Evolutionary conservation across 2,888 invertebrate species (phyloP).

Genomic region (Teleiodes luculella): DNA sequence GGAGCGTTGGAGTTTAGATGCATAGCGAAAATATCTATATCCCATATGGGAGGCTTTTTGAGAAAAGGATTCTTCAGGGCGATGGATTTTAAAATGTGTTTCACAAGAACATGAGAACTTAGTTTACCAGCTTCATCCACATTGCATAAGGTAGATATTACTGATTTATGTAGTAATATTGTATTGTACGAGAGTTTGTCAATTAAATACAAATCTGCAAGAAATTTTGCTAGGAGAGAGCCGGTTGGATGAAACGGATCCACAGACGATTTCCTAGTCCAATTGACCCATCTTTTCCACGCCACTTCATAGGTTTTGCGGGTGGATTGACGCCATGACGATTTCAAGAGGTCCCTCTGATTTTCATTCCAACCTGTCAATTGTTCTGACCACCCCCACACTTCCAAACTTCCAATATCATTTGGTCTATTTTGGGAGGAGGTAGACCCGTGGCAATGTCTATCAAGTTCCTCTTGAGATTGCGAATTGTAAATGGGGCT

Average conservation of each 20-base stretch:
- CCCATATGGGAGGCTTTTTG: conserved; percentile 15
- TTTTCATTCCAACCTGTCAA: conserved; percentile 3
- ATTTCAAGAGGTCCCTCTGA: conserved; percentile 6
- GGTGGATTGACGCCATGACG: conserved; percentile 18
- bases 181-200: conserved; percentile 20
- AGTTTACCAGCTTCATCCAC: neutral
- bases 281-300: conserved; percentile 18
- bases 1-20: neutral
- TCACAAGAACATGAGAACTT: conserved; percentile 10
- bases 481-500: conserved; percentile 15
- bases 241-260: conserved; percentile 10
- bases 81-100: conserved; percentile 21
- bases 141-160: conserved; percentile 21
- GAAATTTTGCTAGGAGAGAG: conserved; percentile 15
- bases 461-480: conserved; percentile 14
- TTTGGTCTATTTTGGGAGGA: conserved; percentile 14
- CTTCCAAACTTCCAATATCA: conserved; percentile 21
- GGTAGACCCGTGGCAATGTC: conserved; percentile 16
- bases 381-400: conserved; percentile 17
- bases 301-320: conserved; percentile 19
- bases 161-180: conserved; percentile 25
- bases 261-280: conserved; percentile 9
- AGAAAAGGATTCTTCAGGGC: conserved; percentile 7
- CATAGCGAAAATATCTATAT: neutral
- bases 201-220: conserved; percentile 18